phyloP scores from a whole-genome alignment of 2,113 vertebrate species.

The Siniperca knerii region DNA sequence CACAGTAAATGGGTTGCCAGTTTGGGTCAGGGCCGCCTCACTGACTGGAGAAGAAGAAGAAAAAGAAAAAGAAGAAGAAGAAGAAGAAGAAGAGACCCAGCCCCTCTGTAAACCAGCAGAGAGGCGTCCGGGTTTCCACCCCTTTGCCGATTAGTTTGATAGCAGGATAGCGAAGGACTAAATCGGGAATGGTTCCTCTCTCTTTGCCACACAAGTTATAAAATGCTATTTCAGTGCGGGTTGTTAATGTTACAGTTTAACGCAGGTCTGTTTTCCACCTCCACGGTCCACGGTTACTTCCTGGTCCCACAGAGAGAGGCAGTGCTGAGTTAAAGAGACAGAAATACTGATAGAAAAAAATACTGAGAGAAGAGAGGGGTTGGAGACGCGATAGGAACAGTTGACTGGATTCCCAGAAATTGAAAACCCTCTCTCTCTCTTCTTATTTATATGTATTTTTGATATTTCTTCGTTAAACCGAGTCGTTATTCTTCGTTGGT shows the following conservation, averaged over 20 bases:
- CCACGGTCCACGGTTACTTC: slow-evolving; percentile 84
- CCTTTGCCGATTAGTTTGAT: slow-evolving; percentile 36
- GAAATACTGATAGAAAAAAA: slow-evolving; percentile 88
- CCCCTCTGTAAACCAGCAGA: slow-evolving; percentile 55
- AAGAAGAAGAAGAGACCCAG: slow-evolving; percentile 58
- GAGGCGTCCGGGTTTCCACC: slow-evolving; percentile 56
- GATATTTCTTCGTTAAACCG: slow-evolving; percentile 40
- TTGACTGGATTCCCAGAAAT: slow-evolving; percentile 87
- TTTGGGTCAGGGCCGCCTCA: slow-evolving; percentile 61
- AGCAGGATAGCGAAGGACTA: slow-evolving; percentile 37
- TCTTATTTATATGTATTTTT: slow-evolving; percentile 73
- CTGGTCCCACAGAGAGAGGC: slow-evolving; percentile 91
- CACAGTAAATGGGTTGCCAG: slow-evolving; percentile 50
- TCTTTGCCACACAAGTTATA: slow-evolving; percentile 47
- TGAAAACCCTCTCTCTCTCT: slow-evolving; percentile 78
- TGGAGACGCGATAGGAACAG: slow-evolving; percentile 81
- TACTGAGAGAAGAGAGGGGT: slow-evolving; percentile 83
- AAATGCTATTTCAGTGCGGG: slow-evolving; percentile 53
- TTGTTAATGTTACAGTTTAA: slow-evolving; percentile 73
- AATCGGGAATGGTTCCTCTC: slow-evolving; percentile 36
- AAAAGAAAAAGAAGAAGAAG: background rate
- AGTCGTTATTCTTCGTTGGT: slow-evolving; percentile 53
- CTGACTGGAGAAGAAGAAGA: slow-evolving; percentile 31
- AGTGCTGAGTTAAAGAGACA: slow-evolving; percentile 92
- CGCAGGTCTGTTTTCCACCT: slow-evolving; percentile 75